Evolutionary conservation across 2,113 vertebrate species (phyloP).

Genomic region (Lanius ludovicianus): DNA sequence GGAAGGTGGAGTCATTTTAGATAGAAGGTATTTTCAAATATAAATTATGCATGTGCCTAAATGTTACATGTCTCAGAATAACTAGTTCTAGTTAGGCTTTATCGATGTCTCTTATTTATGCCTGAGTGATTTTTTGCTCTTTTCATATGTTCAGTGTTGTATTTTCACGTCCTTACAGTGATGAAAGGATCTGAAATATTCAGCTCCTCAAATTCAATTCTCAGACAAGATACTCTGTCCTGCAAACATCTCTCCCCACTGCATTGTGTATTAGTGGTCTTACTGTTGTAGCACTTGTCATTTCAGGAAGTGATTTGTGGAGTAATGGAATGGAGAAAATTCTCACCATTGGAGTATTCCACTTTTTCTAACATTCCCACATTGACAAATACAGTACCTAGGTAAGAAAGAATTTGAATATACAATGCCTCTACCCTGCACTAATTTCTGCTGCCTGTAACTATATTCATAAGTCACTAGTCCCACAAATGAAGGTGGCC

Average conservation of each 20-base stretch:
- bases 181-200: not conserved
- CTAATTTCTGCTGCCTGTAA: not conserved
- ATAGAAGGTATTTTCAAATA: not conserved
- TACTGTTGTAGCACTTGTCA: not conserved
- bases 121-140: not conserved
- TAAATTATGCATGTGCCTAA: not conserved
- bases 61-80: not conserved
- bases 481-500: not conserved
- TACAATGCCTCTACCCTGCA: not conserved
- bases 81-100: not conserved
- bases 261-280: not conserved
- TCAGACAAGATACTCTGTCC: not conserved
- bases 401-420: constrained; percentile 71
- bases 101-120: not conserved
- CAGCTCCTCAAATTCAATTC: not conserved
- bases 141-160: not conserved
- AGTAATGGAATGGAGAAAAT: constrained; percentile 84
- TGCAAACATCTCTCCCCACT: not conserved
- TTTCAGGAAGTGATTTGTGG: constrained; percentile 83
- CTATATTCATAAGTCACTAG: not conserved
- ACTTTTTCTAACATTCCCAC: constrained; percentile 47
- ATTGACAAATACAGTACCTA: not conserved
- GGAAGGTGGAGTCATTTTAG: not conserved
- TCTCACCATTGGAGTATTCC: constrained; percentile 65
- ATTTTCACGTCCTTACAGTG: not conserved